Evolutionary conservation across 2,888 invertebrate species (phyloP).

Genomic region (Merodon equestris): DNA sequence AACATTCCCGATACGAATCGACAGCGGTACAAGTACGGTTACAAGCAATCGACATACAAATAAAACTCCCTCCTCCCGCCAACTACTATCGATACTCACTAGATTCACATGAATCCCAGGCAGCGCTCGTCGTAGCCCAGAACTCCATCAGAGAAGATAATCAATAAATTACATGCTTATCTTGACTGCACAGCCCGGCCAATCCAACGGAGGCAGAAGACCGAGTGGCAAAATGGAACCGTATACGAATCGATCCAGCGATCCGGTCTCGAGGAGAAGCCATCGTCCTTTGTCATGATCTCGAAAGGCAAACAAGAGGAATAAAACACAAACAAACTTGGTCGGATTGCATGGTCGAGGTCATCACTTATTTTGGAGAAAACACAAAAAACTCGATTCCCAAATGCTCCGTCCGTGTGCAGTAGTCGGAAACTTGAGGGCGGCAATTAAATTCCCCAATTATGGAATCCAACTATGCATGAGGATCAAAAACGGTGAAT

Average conservation of each 20-base stretch:
- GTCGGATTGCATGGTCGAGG: slow-evolving; percentile 59
- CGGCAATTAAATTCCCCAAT: slow-evolving; percentile 67
- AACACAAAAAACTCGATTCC: slow-evolving; percentile 34
- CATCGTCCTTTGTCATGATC: slow-evolving; percentile 57
- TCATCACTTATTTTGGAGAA: slow-evolving; percentile 59
- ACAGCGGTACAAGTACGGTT: slow-evolving; percentile 5
- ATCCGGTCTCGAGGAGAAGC: not conserved
- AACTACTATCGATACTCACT: slow-evolving; percentile 53
- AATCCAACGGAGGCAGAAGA: slow-evolving; percentile 1
- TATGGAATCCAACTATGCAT: slow-evolving; percentile 65
- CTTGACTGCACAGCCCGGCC: slow-evolving; percentile 41
- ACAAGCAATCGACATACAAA: slow-evolving; percentile 38
- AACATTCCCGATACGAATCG: slow-evolving; percentile 30
- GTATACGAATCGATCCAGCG: not conserved
- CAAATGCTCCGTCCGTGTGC: slow-evolving; percentile 4
- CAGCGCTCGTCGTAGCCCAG: slow-evolving; percentile 3
- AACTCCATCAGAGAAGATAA: slow-evolving; percentile 62
- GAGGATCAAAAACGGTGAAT: slow-evolving; percentile 46
- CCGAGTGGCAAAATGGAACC: slow-evolving; percentile 34
- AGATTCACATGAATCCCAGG: slow-evolving; percentile 49
- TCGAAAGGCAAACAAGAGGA: too few relatives aligned
- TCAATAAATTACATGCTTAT: slow-evolving; percentile 66
- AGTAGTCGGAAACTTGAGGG: slow-evolving; percentile 40
- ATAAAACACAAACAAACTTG: too few relatives aligned
- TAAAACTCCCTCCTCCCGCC: slow-evolving; percentile 24